Percentiles rank a stretch among this genome's conserved stretches.
Evolutionary conservation across 2,888 invertebrate genomes (phyloP).

Genomic region (Amphimallon solstitiale): DNA sequence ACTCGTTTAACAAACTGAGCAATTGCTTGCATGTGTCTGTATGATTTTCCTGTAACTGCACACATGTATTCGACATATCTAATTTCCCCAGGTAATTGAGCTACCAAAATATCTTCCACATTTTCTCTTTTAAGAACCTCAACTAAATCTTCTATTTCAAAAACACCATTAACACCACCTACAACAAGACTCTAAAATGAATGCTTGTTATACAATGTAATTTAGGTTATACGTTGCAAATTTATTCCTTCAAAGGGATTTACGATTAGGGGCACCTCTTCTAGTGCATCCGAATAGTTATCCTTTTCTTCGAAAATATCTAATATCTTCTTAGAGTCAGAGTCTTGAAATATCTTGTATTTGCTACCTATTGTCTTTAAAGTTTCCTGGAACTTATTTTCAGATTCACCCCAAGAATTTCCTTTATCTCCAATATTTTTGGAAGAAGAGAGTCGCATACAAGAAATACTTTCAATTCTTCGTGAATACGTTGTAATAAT

Average conservation of each 20-base stretch:
- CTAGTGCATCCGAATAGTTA: constrained; percentile 52
- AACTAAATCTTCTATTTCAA: constrained; percentile 87
- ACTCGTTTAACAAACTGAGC: constrained; percentile 80
- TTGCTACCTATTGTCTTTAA: constrained; percentile 61
- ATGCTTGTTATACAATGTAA: neutral
- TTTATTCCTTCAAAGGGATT: constrained; percentile 74
- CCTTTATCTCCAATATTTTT: no score
- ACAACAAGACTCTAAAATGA: constrained; percentile 50
- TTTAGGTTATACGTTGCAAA: constrained; percentile 66
- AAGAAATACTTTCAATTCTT: constrained; percentile 1
- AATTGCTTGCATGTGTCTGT: constrained; percentile 78
- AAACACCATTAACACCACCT: constrained; percentile 88
- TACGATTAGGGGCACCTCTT: constrained; percentile 53
- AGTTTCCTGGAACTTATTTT: constrained; percentile 35
- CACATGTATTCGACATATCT: constrained; percentile 89
- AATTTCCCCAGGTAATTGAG: constrained; percentile 75
- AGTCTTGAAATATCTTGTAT: constrained; percentile 77
- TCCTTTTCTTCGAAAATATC: constrained; percentile 76
- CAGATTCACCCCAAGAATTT: neutral
- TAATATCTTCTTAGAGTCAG: constrained; percentile 75
- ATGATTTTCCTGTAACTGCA: constrained; percentile 79
- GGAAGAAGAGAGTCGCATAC: constrained; percentile 2
- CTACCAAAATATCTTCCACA: constrained; percentile 83
- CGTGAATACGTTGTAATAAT: constrained; percentile 27
- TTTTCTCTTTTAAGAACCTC: constrained; percentile 80